phyloP scores from a whole-genome alignment of 2,797 vertebrate genomes.

The Lepilemur ruficaudatus region DNA sequence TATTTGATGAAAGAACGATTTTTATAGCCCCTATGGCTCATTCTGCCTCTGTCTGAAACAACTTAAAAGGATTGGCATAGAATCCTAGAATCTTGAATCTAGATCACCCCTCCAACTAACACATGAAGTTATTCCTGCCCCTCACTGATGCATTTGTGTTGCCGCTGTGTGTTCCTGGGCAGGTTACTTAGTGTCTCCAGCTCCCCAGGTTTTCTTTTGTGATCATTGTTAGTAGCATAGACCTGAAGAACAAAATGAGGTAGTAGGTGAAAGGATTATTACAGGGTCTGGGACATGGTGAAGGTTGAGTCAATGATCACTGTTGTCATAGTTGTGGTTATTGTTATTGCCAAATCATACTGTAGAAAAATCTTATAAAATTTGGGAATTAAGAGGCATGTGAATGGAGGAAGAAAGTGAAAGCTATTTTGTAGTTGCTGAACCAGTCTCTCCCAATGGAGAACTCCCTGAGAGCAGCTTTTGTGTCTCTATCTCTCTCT shows the following conservation, averaged over 20 bases:
- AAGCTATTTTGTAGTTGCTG: not conserved
- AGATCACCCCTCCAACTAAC: not conserved
- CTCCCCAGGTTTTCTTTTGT: not conserved
- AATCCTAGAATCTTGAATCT: not conserved
- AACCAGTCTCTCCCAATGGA: not conserved
- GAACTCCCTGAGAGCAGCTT: not conserved
- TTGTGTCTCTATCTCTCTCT: not conserved
- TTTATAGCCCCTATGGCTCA: not conserved
- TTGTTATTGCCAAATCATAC: not conserved
- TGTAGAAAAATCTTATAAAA: not conserved
- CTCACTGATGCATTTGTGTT: not conserved
- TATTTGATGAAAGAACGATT: not conserved
- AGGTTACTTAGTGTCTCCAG: not conserved
- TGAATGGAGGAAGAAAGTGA: not conserved
- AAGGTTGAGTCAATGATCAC: not conserved
- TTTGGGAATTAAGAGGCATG: not conserved
- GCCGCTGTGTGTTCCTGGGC: not conserved
- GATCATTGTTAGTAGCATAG: not conserved
- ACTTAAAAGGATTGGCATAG: not conserved
- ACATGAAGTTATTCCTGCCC: not conserved
- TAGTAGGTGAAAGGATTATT: not conserved
- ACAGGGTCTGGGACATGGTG: too few relatives aligned
- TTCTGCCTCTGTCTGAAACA: not conserved
- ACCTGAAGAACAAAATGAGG: not conserved
- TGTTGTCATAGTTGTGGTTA: not conserved